Evolutionary conservation across 2,113 vertebrate genomes (phyloP).

Genomic region (Guaruba guarouba): DNA sequence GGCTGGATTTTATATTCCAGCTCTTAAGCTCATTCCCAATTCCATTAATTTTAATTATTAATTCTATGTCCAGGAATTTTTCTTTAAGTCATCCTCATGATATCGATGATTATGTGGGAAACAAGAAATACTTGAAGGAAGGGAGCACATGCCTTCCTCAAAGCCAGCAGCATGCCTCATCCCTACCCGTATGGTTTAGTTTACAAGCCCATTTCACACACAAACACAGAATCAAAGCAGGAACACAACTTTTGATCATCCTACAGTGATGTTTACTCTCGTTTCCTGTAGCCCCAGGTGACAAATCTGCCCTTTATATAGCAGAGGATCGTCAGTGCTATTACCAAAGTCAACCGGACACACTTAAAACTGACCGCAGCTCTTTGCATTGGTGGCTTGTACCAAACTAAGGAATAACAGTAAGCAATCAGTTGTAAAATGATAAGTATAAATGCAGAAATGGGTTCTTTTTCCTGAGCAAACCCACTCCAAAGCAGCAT

Average conservation of each 20-base stretch:
- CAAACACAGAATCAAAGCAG: conserved; percentile 43
- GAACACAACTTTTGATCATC: conserved; percentile 33
- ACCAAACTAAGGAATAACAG: conserved; percentile 32
- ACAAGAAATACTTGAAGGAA: background rate
- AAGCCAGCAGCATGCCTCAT: background rate
- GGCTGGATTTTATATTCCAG: background rate
- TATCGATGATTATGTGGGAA: background rate
- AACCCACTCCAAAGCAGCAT: conserved; percentile 11
- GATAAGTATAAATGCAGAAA: conserved; percentile 33
- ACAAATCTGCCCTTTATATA: conserved; percentile 44
- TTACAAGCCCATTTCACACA: conserved; percentile 15
- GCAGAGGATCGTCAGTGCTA: background rate
- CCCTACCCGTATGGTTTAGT: background rate
- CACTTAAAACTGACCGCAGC: background rate
- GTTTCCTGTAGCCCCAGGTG: conserved; percentile 55
- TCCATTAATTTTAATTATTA: background rate
- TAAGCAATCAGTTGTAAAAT: conserved; percentile 20
- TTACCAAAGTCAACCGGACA: conserved; percentile 7
- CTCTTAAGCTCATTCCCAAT: background rate
- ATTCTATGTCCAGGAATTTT: background rate
- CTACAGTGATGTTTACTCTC: conserved; percentile 55
- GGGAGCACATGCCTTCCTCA: background rate
- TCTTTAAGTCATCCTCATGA: background rate
- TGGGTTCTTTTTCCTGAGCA: background rate
- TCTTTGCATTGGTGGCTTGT: background rate